Conservation (phyloP, 2,888 invertebrate species). For the Cenopis cana region DNA sequence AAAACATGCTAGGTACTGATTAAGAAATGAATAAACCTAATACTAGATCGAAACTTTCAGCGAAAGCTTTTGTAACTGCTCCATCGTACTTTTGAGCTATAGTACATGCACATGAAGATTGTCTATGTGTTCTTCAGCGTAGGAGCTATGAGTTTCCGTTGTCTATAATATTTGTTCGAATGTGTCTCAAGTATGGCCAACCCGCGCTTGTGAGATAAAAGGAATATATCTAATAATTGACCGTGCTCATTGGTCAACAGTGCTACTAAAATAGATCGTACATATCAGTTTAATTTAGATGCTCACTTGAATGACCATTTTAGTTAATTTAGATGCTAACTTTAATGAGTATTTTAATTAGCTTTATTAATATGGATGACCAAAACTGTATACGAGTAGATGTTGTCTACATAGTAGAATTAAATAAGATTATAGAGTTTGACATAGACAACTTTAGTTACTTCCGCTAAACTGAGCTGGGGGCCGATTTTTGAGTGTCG, state of each 20-base stretch:
- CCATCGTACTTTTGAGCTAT: not conserved
- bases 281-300: not conserved
- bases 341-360: not conserved
- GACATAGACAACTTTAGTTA: too few species aligned
- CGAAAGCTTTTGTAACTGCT: not conserved
- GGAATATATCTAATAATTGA: not conserved
- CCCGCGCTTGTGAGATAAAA: too few species aligned
- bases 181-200: too few species aligned
- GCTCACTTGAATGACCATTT: not conserved
- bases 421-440: too few species aligned
- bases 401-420: not conserved
- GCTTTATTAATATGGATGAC: not conserved
- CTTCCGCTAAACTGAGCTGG: too few species aligned
- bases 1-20: too few species aligned
- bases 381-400: not conserved
- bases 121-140: too few species aligned
- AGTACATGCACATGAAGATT: too few species aligned
- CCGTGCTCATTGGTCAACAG: not conserved
- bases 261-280: constrained; percentile 1
- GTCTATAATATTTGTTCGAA: too few species aligned
- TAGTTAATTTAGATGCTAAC: not conserved
- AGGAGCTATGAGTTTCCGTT: too few species aligned
- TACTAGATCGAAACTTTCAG: not conserved
- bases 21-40: too few species aligned
- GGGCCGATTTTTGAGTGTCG: too few species aligned